phyloP scores from a whole-genome alignment of 1,140 invertebrate species.

The Melitaea cinxia region DNA sequence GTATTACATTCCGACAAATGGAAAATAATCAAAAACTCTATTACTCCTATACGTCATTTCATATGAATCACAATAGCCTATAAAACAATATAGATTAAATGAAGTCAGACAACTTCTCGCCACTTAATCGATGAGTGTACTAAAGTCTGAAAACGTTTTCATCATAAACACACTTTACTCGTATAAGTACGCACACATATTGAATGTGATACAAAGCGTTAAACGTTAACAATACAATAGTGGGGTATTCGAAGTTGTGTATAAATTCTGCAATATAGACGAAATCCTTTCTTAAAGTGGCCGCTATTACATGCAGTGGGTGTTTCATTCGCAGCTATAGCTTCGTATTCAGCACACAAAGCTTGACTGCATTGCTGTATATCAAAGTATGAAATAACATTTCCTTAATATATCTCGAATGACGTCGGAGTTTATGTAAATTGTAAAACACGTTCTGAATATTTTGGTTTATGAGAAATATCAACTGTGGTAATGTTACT shows the following conservation, averaged over 20 bases:
- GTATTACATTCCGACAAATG: slow-evolving; percentile 39
- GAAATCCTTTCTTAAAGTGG: slow-evolving; percentile 23
- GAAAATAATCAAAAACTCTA: slow-evolving; percentile 12
- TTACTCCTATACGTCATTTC: background rate
- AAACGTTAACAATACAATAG: slow-evolving; percentile 5
- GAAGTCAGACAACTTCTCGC: background rate
- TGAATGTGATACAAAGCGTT: background rate
- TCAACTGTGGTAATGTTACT: slow-evolving; percentile 44
- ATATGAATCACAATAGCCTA: background rate
- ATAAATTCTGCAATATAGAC: slow-evolving; percentile 11
- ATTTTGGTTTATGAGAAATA: slow-evolving; percentile 54
- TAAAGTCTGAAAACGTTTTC: too few species aligned
- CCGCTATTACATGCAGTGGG: slow-evolving; percentile 23
- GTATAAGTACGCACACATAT: background rate
- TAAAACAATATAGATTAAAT: background rate
- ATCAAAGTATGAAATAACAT: slow-evolving; percentile 73
- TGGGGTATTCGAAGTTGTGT: slow-evolving; percentile 2
- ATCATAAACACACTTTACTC: too few species aligned
- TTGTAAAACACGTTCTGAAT: slow-evolving; percentile 72
- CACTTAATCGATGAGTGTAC: too few species aligned
- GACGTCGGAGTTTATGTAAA: slow-evolving; percentile 74
- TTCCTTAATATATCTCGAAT: slow-evolving; percentile 75
- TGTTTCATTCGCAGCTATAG: slow-evolving; percentile 34
- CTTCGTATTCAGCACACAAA: slow-evolving; percentile 54
- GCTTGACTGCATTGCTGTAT: slow-evolving; percentile 58